These are phyloP conservation scores for Limnephilus auricula DNA, from an alignment of 2,888 invertebrate species.

Conservation along the genomic window DNA sequence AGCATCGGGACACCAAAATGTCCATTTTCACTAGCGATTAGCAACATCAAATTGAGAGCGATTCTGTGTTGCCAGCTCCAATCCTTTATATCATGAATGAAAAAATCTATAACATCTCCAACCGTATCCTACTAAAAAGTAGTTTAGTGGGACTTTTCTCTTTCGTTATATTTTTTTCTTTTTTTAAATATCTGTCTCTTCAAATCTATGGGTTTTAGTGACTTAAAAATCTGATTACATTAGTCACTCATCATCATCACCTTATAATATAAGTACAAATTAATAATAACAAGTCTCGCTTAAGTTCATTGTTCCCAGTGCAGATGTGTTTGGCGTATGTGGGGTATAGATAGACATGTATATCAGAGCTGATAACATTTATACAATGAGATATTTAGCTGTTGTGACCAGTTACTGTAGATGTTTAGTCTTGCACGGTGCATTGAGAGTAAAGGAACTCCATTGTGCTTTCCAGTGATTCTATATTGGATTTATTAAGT, in stretches of 20 bases:
- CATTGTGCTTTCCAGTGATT: neutral
- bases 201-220: neutral
- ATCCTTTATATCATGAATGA: too few relatives aligned
- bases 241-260: neutral
- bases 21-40: too few relatives aligned
- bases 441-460: slow-evolving; percentile 10
- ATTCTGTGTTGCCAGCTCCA: too few relatives aligned
- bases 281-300: neutral
- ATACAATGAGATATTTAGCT: slow-evolving; percentile 31
- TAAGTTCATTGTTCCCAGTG: slow-evolving; percentile 58
- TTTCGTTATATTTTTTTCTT: too few relatives aligned
- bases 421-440: slow-evolving; percentile 6
- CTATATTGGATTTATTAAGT: neutral
- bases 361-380: slow-evolving; percentile 20
- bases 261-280: neutral
- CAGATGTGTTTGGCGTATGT: slow-evolving; percentile 27
- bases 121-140: too few relatives aligned
- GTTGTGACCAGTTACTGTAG: slow-evolving; percentile 18
- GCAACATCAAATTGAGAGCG: too few relatives aligned
- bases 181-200: neutral
- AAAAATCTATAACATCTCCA: too few relatives aligned
- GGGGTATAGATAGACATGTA: slow-evolving; percentile 1
- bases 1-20: too few relatives aligned
- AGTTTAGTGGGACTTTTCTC: too few relatives aligned
- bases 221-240: neutral